Percentiles rank a stretch among this genome's conserved stretches.
Evolutionary conservation across 2,888 invertebrate genomes (phyloP).

Genomic region (Nomada ruficornis): DNA sequence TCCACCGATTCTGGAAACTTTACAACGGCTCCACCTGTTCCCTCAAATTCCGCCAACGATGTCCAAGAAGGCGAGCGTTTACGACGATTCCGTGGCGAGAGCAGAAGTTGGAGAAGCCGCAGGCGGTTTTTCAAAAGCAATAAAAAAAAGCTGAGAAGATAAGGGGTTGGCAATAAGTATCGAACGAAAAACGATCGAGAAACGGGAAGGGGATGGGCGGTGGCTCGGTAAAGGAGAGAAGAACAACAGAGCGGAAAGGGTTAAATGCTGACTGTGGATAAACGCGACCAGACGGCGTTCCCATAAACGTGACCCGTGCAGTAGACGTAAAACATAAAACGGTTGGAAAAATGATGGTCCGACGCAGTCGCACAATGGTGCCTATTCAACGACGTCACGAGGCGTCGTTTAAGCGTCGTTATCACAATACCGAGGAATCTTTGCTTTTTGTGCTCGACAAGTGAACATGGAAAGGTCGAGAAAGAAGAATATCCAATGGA

Average conservation of each 20-base stretch:
- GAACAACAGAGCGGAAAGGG: constrained; percentile 40
- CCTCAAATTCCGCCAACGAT: background rate
- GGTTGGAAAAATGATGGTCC: constrained; percentile 50
- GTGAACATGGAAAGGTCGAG: background rate
- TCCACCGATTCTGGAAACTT: background rate
- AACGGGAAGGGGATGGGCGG: background rate
- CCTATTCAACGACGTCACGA: constrained; percentile 46
- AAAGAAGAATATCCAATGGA: too few species aligned
- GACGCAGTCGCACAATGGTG: constrained; percentile 60
- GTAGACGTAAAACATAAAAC: constrained; percentile 58
- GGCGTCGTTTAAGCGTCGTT: constrained; percentile 51
- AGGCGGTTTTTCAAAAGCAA: constrained; percentile 11
- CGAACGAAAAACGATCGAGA: constrained; percentile 18
- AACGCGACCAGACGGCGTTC: constrained; percentile 39
- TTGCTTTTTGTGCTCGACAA: background rate
- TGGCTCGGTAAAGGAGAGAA: constrained; percentile 11
- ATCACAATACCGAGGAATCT: constrained; percentile 59
- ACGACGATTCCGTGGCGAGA: background rate
- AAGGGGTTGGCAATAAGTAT: constrained; percentile 35
- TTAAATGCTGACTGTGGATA: constrained; percentile 35
- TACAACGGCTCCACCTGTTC: background rate
- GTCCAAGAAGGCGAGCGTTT: background rate
- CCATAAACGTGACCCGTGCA: constrained; percentile 54
- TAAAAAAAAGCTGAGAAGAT: constrained; percentile 18
- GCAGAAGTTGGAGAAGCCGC: constrained; percentile 5